These are phyloP conservation scores for Nestor notabilis DNA, from an alignment of 2,113 vertebrate species.

Conservation along the genomic window DNA sequence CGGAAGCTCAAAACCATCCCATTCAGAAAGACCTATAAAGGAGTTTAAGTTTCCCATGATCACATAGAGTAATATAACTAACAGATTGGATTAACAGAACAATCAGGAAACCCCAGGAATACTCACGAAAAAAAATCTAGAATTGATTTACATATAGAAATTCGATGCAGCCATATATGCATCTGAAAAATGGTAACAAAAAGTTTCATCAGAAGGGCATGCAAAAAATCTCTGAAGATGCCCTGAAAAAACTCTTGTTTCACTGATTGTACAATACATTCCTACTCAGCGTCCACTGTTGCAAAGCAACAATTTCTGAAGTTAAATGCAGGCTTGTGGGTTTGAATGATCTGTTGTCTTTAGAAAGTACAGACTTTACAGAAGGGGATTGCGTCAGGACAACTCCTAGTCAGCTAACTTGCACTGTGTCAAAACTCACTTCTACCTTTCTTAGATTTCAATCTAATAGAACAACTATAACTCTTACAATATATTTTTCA, in stretches of 20 bases:
- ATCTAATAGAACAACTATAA: background rate
- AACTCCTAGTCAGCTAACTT: constrained; percentile 14
- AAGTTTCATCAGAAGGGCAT: background rate
- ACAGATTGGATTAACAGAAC: background rate
- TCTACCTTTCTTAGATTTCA: constrained; percentile 14
- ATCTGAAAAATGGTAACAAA: background rate
- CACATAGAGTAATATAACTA: background rate
- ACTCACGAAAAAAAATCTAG: background rate
- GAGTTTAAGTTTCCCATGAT: background rate
- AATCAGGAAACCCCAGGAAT: background rate
- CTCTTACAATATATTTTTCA: background rate
- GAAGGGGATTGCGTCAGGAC: background rate
- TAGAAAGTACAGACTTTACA: background rate
- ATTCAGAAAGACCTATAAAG: background rate
- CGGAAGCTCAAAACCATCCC: background rate
- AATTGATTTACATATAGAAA: background rate
- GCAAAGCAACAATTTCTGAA: background rate
- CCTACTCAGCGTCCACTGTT: background rate
- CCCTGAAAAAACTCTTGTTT: background rate
- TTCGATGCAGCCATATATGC: background rate
- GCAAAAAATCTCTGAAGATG: background rate
- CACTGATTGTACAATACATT: background rate
- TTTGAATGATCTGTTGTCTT: background rate
- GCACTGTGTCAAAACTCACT: constrained; percentile 15
- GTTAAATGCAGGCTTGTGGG: background rate